Evolutionary conservation across 2,888 invertebrate species (phyloP).

Genomic region (Troides aeacus): DNA sequence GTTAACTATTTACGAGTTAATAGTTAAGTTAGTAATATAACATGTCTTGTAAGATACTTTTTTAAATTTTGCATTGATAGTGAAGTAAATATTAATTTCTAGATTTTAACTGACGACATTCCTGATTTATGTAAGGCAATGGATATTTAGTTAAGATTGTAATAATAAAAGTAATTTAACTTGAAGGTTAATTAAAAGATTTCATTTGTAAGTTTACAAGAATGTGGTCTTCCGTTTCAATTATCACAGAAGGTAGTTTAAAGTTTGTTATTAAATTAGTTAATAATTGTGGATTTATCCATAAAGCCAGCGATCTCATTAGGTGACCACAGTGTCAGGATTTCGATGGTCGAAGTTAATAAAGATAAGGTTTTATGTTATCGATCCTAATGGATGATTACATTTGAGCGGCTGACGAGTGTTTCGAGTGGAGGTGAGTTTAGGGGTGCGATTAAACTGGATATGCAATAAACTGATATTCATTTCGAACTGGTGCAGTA

Average conservation of each 20-base stretch:
- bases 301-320: neutral
- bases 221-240: neutral
- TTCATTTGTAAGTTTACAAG: too few species aligned
- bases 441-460: slow-evolving; percentile 8
- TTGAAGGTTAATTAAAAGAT: too few species aligned
- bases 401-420: slow-evolving; percentile 12
- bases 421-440: slow-evolving; percentile 1
- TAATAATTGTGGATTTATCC: slow-evolving; percentile 5
- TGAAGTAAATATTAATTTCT: too few species aligned
- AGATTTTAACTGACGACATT: too few species aligned
- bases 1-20: too few species aligned
- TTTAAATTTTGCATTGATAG: too few species aligned
- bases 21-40: too few species aligned
- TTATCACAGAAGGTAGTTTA: neutral
- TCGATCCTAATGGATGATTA: slow-evolving; percentile 16
- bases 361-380: slow-evolving; percentile 23
- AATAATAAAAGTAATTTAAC: too few species aligned
- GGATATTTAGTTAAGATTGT: too few species aligned
- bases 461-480: slow-evolving; percentile 20
- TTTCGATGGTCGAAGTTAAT: slow-evolving; percentile 6
- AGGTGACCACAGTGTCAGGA: slow-evolving; percentile 8
- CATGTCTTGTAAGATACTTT: too few species aligned
- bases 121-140: too few species aligned
- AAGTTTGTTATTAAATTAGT: slow-evolving; percentile 3
- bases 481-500: neutral